Evolutionary conservation across 2,113 vertebrate genomes (phyloP).

Genomic region (Edolisoma coerulescens): DNA sequence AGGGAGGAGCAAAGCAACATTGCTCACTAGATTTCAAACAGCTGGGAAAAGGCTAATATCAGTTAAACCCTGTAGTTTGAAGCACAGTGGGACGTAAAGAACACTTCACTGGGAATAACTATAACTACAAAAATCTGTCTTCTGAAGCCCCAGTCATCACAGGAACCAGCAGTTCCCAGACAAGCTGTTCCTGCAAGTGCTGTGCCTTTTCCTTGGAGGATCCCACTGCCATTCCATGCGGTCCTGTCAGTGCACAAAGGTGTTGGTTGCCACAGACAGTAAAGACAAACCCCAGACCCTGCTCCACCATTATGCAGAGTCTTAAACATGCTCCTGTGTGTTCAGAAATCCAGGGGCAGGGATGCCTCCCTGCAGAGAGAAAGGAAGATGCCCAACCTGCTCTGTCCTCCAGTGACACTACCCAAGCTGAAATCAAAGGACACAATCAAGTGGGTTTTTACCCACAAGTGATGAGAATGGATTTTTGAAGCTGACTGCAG

Average conservation of each 20-base stretch:
- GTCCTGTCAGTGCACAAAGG: not conserved
- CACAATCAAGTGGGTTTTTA: not conserved
- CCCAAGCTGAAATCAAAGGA: not conserved
- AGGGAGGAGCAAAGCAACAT: not conserved
- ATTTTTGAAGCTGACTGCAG: not conserved
- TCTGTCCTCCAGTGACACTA: not conserved
- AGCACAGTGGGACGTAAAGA: not conserved
- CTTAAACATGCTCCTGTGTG: not conserved
- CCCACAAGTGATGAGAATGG: not conserved
- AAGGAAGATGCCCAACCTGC: not conserved
- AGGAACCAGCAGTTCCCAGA: not conserved
- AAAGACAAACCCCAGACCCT: not conserved
- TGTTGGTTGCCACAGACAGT: not conserved
- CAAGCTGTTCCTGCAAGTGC: not conserved
- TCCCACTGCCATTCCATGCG: fast-evolving
- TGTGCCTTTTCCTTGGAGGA: not conserved
- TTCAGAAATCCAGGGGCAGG: not conserved
- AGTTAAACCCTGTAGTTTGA: not conserved
- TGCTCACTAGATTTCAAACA: not conserved
- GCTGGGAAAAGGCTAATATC: constrained; percentile 5
- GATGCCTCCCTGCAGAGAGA: not conserved
- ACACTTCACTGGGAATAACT: constrained; percentile 1
- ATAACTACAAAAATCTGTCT: not conserved
- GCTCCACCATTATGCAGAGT: fast-evolving
- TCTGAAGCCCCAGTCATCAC: not conserved